A percentile compares a stretch with the other conserved stretches of the same genome.
phyloP scores from a whole-genome alignment of 2,797 vertebrate species.

The Salarias fasciatus region DNA sequence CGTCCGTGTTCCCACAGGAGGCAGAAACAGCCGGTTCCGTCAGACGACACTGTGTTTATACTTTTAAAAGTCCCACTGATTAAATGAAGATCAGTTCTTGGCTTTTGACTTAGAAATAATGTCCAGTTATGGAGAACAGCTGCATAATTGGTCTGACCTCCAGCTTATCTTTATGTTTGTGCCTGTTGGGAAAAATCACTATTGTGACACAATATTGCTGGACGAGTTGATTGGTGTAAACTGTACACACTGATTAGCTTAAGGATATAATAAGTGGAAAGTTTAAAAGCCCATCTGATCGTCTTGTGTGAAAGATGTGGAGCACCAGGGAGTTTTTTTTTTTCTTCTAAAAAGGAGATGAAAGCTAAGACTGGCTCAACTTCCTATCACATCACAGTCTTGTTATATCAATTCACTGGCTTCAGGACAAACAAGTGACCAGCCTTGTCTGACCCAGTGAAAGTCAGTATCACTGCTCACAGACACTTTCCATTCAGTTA shows the following conservation, averaged over 20 bases:
- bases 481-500: constrained; percentile 23
- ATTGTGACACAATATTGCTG: constrained; percentile 4
- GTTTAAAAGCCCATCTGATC: too few species aligned
- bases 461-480: constrained; percentile 30
- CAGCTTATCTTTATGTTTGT: constrained; percentile 23
- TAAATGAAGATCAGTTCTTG: constrained; percentile 33
- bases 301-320: neutral
- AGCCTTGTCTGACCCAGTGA: constrained; percentile 54
- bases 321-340: neutral
- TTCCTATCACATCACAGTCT: constrained; percentile 40
- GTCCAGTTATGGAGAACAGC: constrained; percentile 24
- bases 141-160: constrained; percentile 15
- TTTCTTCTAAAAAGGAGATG: neutral
- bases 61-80: constrained; percentile 15
- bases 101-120: constrained; percentile 17
- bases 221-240: constrained; percentile 16
- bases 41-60: constrained; percentile 1
- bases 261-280: too few species aligned
- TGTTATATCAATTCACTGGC: constrained; percentile 39
- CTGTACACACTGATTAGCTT: constrained; percentile 15
- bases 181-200: constrained; percentile 5
- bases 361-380: constrained; percentile 17
- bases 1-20: neutral
- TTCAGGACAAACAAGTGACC: constrained; percentile 41
- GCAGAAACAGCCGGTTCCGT: neutral